These are phyloP conservation scores for Sitophilus oryzae DNA, from an alignment of 1,140 invertebrate species.

Conservation along the genomic window DNA sequence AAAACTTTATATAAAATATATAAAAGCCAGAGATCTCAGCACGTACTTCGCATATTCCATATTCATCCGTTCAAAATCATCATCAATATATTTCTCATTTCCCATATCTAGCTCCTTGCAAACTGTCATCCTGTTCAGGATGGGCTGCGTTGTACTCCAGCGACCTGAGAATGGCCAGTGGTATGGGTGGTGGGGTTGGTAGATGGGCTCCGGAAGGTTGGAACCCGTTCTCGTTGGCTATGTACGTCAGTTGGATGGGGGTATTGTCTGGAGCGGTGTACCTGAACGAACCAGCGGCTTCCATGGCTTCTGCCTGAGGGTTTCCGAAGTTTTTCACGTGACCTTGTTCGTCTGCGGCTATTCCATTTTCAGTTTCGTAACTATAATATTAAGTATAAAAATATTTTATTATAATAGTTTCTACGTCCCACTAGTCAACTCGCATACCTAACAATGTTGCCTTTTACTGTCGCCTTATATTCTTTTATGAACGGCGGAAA, in stretches of 20 bases:
- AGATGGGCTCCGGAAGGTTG: slow-evolving; percentile 63
- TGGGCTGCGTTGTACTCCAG: slow-evolving; percentile 56
- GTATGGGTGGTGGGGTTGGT: slow-evolving; percentile 70
- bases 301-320: slow-evolving; percentile 56
- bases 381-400: slow-evolving; percentile 47
- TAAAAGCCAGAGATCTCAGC: slow-evolving; percentile 1
- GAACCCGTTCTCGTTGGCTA: slow-evolving; percentile 70
- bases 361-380: slow-evolving; percentile 70
- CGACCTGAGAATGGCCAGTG: slow-evolving; percentile 67
- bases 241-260: slow-evolving; percentile 67
- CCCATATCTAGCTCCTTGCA: neutral
- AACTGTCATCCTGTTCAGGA: slow-evolving; percentile 25
- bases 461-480: no score
- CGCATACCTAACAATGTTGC: no score
- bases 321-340: slow-evolving; percentile 57
- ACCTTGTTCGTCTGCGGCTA: slow-evolving; percentile 60
- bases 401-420: no score
- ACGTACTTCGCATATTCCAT: neutral
- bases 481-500: no score
- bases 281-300: slow-evolving; percentile 64
- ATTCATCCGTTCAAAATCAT: no score
- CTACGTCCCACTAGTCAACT: no score
- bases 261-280: slow-evolving; percentile 78
- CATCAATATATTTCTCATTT: no score
- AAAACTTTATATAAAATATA: neutral